Conservation (phyloP, 35 echinoderm and acorn worm genomes). For the Chiridota heheva region DNA sequence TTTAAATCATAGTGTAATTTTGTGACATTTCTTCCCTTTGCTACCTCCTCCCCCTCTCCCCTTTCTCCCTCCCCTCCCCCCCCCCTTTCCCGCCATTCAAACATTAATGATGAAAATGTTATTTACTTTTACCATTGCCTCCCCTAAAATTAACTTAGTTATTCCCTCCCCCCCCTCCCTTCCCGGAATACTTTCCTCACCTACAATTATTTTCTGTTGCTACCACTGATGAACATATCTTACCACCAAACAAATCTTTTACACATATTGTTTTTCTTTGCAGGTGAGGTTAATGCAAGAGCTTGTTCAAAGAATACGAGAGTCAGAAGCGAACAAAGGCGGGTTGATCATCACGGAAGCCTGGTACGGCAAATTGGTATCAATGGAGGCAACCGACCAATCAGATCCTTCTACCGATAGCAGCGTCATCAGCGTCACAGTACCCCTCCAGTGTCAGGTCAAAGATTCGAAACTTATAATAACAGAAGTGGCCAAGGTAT, state of each 20-base stretch:
- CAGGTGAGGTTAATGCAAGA: conserved; percentile 75
- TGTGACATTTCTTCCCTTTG: too few relatives aligned
- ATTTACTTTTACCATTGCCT: neutral
- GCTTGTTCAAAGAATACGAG: conserved; percentile 55
- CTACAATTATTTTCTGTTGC: neutral
- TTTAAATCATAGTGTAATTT: too few relatives aligned
- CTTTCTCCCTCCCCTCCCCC: too few relatives aligned
- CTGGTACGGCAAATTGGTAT: conserved; percentile 76
- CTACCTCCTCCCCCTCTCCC: too few relatives aligned
- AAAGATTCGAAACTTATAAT: conserved; percentile 78
- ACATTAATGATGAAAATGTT: neutral
- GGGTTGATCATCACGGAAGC: conserved; percentile 61
- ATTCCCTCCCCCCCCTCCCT: neutral
- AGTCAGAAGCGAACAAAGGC: conserved; percentile 26
- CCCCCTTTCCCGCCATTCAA: neutral
- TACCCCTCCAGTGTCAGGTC: conserved; percentile 74
- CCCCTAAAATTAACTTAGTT: neutral
- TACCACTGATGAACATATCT: neutral
- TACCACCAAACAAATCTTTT: neutral
- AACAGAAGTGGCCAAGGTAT: conserved; percentile 77
- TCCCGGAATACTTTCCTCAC: neutral
- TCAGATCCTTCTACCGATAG: neutral
- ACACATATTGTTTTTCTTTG: conserved; percentile 6
- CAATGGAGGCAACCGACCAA: neutral
- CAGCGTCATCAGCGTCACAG: conserved; percentile 61